Percentiles rank a stretch among this genome's conserved stretches.
phyloP scores from a whole-genome alignment of 1,140 invertebrate species.

The Tyrophagus putrescentiae region DNA sequence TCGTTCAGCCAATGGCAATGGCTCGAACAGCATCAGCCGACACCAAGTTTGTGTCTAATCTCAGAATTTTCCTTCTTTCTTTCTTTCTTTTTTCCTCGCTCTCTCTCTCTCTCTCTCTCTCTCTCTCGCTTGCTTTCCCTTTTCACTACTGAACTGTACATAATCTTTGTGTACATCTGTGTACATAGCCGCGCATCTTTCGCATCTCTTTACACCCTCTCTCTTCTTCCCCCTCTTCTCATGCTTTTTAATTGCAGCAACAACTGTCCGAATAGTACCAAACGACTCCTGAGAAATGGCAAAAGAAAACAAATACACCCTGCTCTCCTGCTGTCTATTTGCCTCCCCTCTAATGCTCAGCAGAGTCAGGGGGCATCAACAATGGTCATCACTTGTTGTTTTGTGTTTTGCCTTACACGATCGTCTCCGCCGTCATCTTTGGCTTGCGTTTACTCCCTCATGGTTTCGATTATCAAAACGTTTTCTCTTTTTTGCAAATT shows the following conservation, averaged over 20 bases:
- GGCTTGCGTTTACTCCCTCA: background rate
- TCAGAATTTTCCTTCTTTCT: too few species aligned
- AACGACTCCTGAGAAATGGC: slow-evolving; percentile 10
- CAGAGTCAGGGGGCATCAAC: background rate
- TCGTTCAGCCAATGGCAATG: too few species aligned
- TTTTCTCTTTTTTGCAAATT: background rate
- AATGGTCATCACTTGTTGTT: slow-evolving; percentile 6
- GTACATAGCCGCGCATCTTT: too few species aligned
- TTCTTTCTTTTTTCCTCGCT: too few species aligned
- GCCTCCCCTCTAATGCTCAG: background rate
- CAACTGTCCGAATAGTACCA: slow-evolving; percentile 4
- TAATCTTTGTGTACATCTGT: too few species aligned
- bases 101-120: too few species aligned
- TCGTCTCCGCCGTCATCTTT: background rate
- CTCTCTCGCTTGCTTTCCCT: too few species aligned
- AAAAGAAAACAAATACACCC: slow-evolving; percentile 3
- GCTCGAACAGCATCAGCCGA: too few species aligned
- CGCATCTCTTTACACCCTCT: too few species aligned
- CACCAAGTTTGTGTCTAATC: too few species aligned
- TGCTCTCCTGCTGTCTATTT: background rate
- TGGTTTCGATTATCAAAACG: slow-evolving; percentile 9
- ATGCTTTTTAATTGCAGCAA: slow-evolving; percentile 2
- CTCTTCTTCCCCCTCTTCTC: too few species aligned
- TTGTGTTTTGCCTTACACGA: slow-evolving; percentile 14
- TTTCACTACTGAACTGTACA: too few species aligned